Evolutionary conservation across 2,888 invertebrate species (phyloP), one percentile per base, ranked within the genome.

Genomic region (Trichopoda pennipes): DNA sequence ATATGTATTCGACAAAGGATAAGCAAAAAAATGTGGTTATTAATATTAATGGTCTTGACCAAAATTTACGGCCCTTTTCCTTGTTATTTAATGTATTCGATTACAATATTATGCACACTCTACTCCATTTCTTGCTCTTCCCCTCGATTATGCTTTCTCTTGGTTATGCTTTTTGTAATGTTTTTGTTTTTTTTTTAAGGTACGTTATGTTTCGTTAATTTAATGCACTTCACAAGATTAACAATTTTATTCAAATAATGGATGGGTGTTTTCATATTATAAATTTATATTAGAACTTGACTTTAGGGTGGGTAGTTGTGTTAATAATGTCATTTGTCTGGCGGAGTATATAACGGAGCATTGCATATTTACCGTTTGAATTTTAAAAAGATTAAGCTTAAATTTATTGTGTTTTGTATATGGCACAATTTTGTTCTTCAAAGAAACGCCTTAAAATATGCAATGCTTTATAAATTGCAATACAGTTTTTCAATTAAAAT

Each of bases 1-100:
- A 32, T 23, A n/a, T 21, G 14, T 32, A 16, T 16, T 0, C 4
- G 10, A 17, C 17, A 1, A n/a, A 6, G 17, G 32, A 16, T 3
- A 53, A 10, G 12, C 38, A 61, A 74, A 61, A 55, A 63, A 51
- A 49, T 55, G 55, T 64, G 87, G 85, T 86, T 87, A 87, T 88
- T 87, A 88, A 86, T 87, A 86, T 85, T 84, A 86, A 86, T 81
- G 85, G 85, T 82, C 79, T 81, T 72, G 79, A 73, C 81, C 78
- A 81, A 79, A 80, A 85, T 85, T 85, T 83, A 85, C 84, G 83
- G 58, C 44, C 61, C 79, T 84, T 80, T 78, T 51, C 58, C 69
- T 72, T 80, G 83, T 72, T 78, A 81, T 76, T 84, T 83, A 85
- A 84, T 84, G 84, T 82, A 81, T 84, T 84, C 81, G 84, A 79